A percentile compares a stretch with the other conserved stretches of the same genome.
Evolutionary conservation across 2,888 invertebrate species (phyloP).

Genomic region (Actias luna): DNA sequence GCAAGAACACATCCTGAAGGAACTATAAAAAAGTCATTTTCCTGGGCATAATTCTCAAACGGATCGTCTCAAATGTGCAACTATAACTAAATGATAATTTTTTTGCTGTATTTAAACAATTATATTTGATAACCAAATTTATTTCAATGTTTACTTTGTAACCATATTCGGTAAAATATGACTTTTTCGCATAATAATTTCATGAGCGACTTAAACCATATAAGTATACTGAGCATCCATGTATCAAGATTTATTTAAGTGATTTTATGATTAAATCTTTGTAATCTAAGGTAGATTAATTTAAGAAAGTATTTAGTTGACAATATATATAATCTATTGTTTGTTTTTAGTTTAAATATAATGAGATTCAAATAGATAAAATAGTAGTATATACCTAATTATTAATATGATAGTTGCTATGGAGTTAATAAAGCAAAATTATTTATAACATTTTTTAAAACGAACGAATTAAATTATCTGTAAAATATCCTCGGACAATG

Average conservation of each 20-base stretch:
- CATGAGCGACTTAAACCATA: no score
- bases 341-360: no score
- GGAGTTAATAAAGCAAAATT: not conserved
- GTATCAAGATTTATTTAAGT: no score
- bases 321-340: not conserved
- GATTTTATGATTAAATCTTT: no score
- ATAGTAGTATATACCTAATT: not conserved
- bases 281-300: not conserved
- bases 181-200: no score
- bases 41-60: not conserved
- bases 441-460: not conserved
- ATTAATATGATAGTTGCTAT: not conserved
- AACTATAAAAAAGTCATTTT: not conserved
- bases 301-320: not conserved
- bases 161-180: no score
- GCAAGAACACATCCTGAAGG: not conserved
- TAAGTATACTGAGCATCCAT: no score
- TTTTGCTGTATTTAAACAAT: no score
- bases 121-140: not conserved
- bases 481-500: conserved; percentile 45
- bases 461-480: conserved; percentile 1
- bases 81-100: no score
- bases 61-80: no score
- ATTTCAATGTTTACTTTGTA: not conserved
- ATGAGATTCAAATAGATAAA: no score